Percentiles rank a stretch among this genome's conserved stretches.
phyloP scores from a whole-genome alignment of 2,113 vertebrate genomes.

The Xiphorhynchus elegans region DNA sequence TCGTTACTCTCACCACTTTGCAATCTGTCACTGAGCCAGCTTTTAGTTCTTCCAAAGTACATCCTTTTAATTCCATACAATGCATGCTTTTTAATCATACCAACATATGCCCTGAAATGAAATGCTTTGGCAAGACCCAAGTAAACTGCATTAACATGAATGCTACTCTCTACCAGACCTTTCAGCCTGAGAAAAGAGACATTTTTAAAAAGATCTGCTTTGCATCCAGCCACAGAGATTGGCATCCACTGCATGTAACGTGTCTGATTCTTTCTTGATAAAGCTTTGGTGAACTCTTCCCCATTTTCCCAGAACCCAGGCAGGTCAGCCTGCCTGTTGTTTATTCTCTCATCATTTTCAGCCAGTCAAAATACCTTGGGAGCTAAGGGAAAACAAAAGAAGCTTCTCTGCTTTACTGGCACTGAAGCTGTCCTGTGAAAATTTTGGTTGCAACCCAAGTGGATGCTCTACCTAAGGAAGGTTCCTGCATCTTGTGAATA shows the following conservation, averaged over 20 bases:
- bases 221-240: background rate
- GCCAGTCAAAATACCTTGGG: background rate
- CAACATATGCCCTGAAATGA: background rate
- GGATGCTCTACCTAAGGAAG: background rate
- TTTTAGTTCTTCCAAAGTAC: conserved; percentile 32
- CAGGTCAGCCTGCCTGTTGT: background rate
- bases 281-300: background rate
- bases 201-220: background rate
- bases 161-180: background rate
- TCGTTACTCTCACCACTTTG: background rate
- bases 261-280: background rate
- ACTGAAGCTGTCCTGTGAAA: background rate
- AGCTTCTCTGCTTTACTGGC: background rate
- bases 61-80: conserved; percentile 57
- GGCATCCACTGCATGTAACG: background rate
- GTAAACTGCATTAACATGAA: background rate
- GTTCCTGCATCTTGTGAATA: background rate
- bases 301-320: background rate
- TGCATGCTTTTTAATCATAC: conserved; percentile 30
- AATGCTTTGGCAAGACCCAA: conserved; percentile 19
- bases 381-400: background rate
- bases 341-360: background rate
- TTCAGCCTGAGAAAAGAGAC: background rate
- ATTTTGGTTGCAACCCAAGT: background rate
- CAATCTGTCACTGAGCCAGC: conserved; percentile 45